Conservation (phyloP, 2,797 vertebrate species). For the Okamejei kenojei region DNA sequence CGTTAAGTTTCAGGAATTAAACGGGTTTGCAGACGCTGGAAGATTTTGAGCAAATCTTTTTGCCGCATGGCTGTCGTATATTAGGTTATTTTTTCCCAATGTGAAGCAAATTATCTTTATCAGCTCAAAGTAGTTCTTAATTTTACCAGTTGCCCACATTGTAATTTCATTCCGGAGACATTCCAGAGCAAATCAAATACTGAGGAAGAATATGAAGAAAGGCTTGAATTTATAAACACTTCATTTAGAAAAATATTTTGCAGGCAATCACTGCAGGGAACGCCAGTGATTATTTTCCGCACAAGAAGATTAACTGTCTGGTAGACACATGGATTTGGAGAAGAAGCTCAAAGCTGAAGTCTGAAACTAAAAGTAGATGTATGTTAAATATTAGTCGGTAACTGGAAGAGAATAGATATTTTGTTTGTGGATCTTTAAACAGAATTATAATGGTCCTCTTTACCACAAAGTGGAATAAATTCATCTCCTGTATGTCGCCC, state of each 20-base stretch:
- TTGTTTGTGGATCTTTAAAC: not conserved
- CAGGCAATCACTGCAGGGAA: not conserved
- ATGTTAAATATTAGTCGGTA: not conserved
- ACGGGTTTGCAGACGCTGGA: conserved; percentile 43
- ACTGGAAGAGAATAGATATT: not conserved
- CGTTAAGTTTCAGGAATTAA: conserved; percentile 68
- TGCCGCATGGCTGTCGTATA: not conserved
- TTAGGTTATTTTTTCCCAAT: conserved; percentile 2
- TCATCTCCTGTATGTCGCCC: not conserved
- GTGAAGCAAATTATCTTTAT: conserved; percentile 34
- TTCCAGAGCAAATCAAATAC: not conserved
- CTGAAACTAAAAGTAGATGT: not conserved
- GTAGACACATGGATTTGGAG: not conserved
- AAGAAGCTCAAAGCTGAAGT: not conserved
- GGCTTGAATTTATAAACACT: not conserved
- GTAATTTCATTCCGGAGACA: not conserved
- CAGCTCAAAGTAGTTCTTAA: conserved; percentile 22
- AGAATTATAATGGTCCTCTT: not conserved
- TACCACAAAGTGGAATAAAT: not conserved
- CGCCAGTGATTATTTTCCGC: not conserved
- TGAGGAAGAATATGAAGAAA: not conserved
- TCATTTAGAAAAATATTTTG: not conserved
- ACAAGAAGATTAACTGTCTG: not conserved
- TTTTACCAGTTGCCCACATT: conserved; percentile 7
- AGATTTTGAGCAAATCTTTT: not conserved